A percentile compares a stretch with the other conserved stretches of the same genome.
Evolutionary conservation across 35 echinoderm and acorn worm species (phyloP).

Genomic region (Lytechinus variegatus): DNA sequence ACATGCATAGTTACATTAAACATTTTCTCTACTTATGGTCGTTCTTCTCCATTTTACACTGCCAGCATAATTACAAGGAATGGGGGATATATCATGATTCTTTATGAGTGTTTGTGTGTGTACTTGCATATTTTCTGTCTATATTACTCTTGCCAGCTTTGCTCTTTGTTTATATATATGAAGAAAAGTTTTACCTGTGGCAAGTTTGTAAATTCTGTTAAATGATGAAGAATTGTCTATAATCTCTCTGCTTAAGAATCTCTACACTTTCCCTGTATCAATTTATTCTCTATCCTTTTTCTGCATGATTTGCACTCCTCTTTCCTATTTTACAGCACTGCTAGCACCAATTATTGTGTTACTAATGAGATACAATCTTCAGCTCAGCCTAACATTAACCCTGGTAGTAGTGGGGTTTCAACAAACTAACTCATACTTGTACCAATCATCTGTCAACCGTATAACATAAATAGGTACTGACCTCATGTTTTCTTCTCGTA

Average conservation of each 20-base stretch:
- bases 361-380: conserved; percentile 2
- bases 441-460: background rate
- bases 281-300: background rate
- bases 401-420: background rate
- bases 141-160: background rate
- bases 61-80: background rate
- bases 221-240: no score
- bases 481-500: background rate
- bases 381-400: background rate
- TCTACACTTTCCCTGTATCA: no score
- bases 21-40: no score
- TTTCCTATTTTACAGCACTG: background rate
- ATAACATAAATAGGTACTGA: background rate
- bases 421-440: background rate
- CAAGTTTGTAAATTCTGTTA: no score
- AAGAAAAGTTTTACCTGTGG: no score
- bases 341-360: background rate
- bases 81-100: background rate
- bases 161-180: background rate
- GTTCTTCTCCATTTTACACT: background rate
- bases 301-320: background rate
- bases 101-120: background rate
- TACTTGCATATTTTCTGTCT: background rate
- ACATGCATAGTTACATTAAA: no score
- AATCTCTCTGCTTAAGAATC: no score